Base-by-base conservation (phyloP, 2,113 vertebrate genomes). In the Sylvia atricapilla region DNA sequence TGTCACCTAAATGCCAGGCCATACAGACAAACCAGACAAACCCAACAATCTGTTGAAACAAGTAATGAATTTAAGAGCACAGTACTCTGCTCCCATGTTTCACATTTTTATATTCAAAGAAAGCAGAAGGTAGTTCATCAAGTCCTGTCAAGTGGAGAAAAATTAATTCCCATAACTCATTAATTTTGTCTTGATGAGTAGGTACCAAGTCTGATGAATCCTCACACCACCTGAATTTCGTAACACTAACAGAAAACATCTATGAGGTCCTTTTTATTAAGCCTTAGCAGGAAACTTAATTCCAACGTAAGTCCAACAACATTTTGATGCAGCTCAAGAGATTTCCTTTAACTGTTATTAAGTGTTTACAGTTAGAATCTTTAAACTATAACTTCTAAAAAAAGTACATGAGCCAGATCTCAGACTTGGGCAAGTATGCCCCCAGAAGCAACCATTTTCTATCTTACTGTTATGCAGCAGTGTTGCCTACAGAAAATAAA, bases 151-250 rank as follows among this genome's bases (percentile, higher is more conserved):
- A 76, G 47, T 46, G 59, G 69, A 77, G 16, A 69, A 76, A 82
- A 84, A 84, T 53, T 10, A 95, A 91, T 53, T 73, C 70, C 4
- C 27, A 69, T 43, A 0, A 1, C 25, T 89, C 43, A 83, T 73
- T 84, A 73, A 88, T 93, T 90, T 79, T 79, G 46, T n/a, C 84
- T 87, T 90, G 39, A 58, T 85, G 46, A 94, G 58, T 12, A 79
- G 66, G 73, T 72, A 74, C 66, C 70, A 70, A 79, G 27, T 50
- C 67, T 88, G 55, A 93, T 41, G 63, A 94, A 87, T 85, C 77
- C 70, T 85, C 4, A 10, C 4, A 4, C 46, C 58, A 80, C 23
- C 44, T 91, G 39, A 83, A 93, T 77, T 95, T 76, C 43, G 6
- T 62, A 53, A 69, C n/a, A 79, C 53, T 67, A 83, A 47, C 41